Percentiles rank a stretch among this genome's conserved stretches.
Conservation (phyloP, 2,113 vertebrate species). For the Takifugu bimaculatus region DNA sequence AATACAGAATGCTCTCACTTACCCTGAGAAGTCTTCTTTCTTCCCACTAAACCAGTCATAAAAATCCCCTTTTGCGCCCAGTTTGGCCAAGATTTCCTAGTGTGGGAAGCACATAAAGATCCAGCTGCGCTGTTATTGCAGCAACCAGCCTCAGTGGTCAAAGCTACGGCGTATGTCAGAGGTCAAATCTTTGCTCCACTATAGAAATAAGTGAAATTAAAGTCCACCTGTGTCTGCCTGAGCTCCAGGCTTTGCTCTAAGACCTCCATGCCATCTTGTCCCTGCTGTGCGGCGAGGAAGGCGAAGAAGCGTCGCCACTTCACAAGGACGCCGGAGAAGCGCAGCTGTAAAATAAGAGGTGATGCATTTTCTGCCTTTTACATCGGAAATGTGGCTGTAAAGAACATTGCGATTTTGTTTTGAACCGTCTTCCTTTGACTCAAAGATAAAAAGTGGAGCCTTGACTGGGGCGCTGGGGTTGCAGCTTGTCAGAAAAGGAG, state of each 20-base stretch:
- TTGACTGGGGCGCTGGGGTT: too few species aligned
- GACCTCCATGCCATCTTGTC: constrained; percentile 66
- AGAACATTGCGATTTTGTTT: too few species aligned
- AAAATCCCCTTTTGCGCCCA: constrained; percentile 79
- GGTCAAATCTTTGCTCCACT: not conserved
- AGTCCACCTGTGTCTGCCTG: constrained; percentile 79
- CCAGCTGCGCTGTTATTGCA: too few species aligned
- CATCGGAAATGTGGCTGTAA: too few species aligned
- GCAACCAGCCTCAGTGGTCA: too few species aligned
- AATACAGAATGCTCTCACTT: constrained; percentile 39
- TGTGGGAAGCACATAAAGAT: not conserved
- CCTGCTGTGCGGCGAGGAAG: constrained; percentile 82
- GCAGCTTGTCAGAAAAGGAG: too few species aligned
- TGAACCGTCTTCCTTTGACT: too few species aligned
- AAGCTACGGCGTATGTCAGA: too few species aligned
- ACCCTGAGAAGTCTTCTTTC: constrained; percentile 76
- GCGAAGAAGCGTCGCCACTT: constrained; percentile 87
- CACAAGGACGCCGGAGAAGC: constrained; percentile 86
- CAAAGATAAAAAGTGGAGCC: too few species aligned
- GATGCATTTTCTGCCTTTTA: not conserved
- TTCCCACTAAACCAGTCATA: constrained; percentile 77
- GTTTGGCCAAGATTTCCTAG: constrained; percentile 80
- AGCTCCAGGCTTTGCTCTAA: constrained; percentile 82
- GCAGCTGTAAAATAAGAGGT: constrained; percentile 69
- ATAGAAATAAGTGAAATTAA: not conserved